phyloP scores from a whole-genome alignment of 2,113 vertebrate genomes.

The Coregonus clupeaformis region DNA sequence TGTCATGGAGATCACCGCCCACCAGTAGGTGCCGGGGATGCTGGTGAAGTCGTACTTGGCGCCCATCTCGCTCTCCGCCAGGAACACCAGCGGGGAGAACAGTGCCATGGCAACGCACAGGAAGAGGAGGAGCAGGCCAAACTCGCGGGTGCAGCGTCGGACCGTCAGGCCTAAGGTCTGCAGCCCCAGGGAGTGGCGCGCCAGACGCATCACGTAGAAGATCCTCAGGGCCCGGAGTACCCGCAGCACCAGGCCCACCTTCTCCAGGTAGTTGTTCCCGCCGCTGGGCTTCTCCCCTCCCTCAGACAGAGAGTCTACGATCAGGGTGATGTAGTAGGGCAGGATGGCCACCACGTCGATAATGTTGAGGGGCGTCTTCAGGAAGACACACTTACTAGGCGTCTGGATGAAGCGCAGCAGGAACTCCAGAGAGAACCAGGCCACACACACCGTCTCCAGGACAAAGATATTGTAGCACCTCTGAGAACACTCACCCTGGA shows the following conservation, averaged over 20 bases:
- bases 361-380: constrained; percentile 90
- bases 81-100: constrained; percentile 88
- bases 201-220: constrained; percentile 93
- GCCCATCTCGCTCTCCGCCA: constrained; percentile 93
- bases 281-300: constrained; percentile 65
- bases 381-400: constrained; percentile 88
- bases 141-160: constrained; percentile 89
- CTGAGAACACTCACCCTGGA: constrained; percentile 89
- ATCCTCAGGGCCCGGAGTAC: constrained; percentile 90
- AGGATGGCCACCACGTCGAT: constrained; percentile 93
- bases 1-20: constrained; percentile 98
- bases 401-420: constrained; percentile 92
- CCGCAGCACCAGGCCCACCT: constrained; percentile 87
- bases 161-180: constrained; percentile 91
- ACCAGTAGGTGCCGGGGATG: constrained; percentile 94
- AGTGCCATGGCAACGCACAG: constrained; percentile 95
- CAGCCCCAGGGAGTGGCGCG: constrained; percentile 89
- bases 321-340: constrained; percentile 92
- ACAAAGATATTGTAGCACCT: constrained; percentile 91
- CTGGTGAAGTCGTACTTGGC: constrained; percentile 96
- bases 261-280: constrained; percentile 91
- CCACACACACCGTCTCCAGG: constrained; percentile 93
- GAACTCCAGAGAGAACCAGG: constrained; percentile 97
- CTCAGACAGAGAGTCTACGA: constrained; percentile 81
- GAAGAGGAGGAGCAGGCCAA: constrained; percentile 90